Percentiles rank a stretch among this genome's conserved stretches.
These are phyloP conservation scores for Agrotis ipsilon DNA, from an alignment of 2,888 invertebrate genomes.

Conservation along the genomic window DNA sequence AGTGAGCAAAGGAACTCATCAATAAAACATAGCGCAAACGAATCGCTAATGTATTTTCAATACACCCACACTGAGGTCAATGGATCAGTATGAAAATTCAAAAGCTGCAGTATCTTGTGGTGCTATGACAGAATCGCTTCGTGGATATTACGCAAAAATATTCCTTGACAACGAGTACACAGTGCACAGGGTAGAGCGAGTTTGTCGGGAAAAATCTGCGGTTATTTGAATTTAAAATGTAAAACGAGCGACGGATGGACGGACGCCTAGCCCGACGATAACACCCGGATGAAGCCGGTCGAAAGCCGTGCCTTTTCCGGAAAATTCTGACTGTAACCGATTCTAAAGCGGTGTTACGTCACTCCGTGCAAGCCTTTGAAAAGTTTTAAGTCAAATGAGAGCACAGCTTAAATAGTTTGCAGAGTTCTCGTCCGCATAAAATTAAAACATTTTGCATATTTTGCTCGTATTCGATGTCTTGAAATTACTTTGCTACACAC, in stretches of 20 bases:
- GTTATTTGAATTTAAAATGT: conserved; percentile 82
- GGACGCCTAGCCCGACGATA: conserved; percentile 72
- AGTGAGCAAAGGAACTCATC: conserved; percentile 58
- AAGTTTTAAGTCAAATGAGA: conserved; percentile 68
- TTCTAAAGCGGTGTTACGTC: conserved; percentile 70
- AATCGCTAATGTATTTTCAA: conserved; percentile 62
- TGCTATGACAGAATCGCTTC: conserved; percentile 60
- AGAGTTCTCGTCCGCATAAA: conserved; percentile 7
- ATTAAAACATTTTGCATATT: conserved; percentile 32
- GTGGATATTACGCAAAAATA: conserved; percentile 75
- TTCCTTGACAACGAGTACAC: conserved; percentile 71
- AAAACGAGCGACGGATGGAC: conserved; percentile 72
- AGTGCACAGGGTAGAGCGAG: conserved; percentile 58
- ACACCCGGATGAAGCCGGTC: conserved; percentile 74
- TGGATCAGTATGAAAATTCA: conserved; percentile 69
- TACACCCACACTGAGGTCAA: conserved; percentile 65
- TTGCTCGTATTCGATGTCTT: neutral
- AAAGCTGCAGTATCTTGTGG: conserved; percentile 62
- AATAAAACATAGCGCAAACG: conserved; percentile 62
- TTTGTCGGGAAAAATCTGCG: conserved; percentile 73
- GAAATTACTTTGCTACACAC: neutral
- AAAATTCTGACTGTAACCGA: conserved; percentile 73
- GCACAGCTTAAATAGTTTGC: conserved; percentile 47
- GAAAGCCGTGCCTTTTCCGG: conserved; percentile 74
- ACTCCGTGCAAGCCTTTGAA: conserved; percentile 68